Evolutionary conservation across 2,113 vertebrate species (phyloP), one percentile per base, ranked within the genome.

Genomic region (Nothoprocta pentlandii): DNA sequence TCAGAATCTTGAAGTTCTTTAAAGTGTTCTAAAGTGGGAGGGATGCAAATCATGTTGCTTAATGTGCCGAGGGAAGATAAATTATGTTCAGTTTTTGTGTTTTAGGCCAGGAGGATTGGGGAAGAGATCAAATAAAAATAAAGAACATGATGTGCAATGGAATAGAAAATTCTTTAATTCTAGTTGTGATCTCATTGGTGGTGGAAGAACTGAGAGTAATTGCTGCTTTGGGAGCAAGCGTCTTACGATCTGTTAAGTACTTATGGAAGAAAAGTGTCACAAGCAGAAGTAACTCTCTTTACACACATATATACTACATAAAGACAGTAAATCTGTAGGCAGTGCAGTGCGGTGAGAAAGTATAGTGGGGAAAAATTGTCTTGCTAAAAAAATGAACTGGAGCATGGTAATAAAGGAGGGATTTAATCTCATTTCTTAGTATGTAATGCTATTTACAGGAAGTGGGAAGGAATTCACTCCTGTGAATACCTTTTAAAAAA

Each of bases 151-250:
- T 34, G 34, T 61, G 41, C 58, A 66, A 42, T 41, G n/a, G 34
- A 78, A 94, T 62, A 83, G n/a, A 47, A 90, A 94, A 92, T 88
- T 51, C 16, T 93, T 81, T 59, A 30, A 46, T 71, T 80, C 26
- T 68, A 68, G 28, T 56, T 86, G 34, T 86, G 34, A 69, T 83
- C 56, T 89, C 73, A 78, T 5, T 39, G 66, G 32, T 68, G n/a
- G 34, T 73, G 66, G 76, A 87, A 93, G 88, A 89, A 54, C 42
- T 90, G 56, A n/a, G 46, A 84, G 61, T 90, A 58, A 26, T n/a
- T 74, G 56, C 68, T 93, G 46, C 61, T 91, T 78, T 25, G 19
- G 76, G 46, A 90, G 46, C 51, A 26, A 5, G 23, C 1, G 0
- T 81, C 10, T 79, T 42, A 51, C 10, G 63, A 12, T 13, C 42